Evolutionary conservation across 2,113 vertebrate genomes (phyloP).

Genomic region (Promerops cafer): DNA sequence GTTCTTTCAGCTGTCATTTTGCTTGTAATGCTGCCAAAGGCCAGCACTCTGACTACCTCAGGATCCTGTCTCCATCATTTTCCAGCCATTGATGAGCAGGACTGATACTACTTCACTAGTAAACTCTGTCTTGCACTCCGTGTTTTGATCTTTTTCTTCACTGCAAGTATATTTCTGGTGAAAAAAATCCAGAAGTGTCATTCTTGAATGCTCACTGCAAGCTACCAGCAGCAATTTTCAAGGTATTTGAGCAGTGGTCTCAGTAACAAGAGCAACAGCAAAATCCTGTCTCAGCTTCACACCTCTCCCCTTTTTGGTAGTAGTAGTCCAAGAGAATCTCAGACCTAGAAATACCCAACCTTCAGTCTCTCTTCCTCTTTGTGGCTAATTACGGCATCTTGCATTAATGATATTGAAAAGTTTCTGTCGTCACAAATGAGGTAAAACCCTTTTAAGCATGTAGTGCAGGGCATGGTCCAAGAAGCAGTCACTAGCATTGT

Average conservation of each 20-base stretch:
- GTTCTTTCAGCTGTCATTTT: background rate
- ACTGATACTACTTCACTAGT: background rate
- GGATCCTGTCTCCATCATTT: background rate
- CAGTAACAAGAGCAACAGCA: background rate
- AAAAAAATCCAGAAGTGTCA: background rate
- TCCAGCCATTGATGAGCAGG: background rate
- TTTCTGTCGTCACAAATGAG: background rate
- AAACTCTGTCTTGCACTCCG: background rate
- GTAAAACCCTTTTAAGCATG: background rate
- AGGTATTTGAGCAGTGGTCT: background rate
- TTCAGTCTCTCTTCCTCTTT: background rate
- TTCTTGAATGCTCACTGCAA: background rate
- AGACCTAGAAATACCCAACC: background rate
- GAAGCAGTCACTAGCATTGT: background rate
- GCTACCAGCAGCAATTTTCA: background rate
- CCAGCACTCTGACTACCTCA: background rate
- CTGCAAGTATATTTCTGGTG: background rate
- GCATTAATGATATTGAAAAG: background rate
- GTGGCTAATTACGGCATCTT: background rate
- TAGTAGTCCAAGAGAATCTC: background rate
- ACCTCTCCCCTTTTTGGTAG: rapidly evolving
- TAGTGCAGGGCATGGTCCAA: background rate
- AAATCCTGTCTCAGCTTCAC: background rate
- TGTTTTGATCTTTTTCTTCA: background rate
- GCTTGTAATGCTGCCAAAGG: background rate